These are phyloP conservation scores for Cyphomyrmex costatus DNA, from an alignment of 1,140 invertebrate species.

Conservation along the genomic window DNA sequence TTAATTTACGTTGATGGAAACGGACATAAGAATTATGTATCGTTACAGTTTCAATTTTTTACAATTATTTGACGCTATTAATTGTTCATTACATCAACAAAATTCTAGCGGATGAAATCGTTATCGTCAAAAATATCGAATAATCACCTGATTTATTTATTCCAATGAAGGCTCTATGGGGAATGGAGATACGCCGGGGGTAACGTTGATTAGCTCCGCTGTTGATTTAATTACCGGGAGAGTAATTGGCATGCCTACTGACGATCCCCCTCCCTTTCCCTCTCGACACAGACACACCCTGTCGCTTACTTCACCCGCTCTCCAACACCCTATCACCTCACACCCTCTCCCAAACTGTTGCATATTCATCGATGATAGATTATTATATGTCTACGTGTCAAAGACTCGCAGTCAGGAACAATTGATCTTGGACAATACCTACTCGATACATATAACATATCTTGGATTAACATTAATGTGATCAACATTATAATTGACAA, in stretches of 20 bases:
- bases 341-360: conserved; percentile 74
- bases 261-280: conserved; percentile 68
- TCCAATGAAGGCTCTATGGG: conserved; percentile 45
- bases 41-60: background rate
- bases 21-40: too few relatives aligned
- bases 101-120: conserved; percentile 50
- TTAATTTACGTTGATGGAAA: too few relatives aligned
- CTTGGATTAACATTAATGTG: conserved; percentile 4
- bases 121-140: conserved; percentile 61
- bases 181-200: conserved; percentile 47
- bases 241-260: conserved; percentile 82
- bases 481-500: background rate
- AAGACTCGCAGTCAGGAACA: conserved; percentile 47
- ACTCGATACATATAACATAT: conserved; percentile 2
- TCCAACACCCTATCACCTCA: conserved; percentile 65
- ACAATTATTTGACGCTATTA: conserved; percentile 23
- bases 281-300: conserved; percentile 62
- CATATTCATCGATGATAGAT: conserved; percentile 82
- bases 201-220: conserved; percentile 82
- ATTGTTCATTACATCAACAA: conserved; percentile 1
- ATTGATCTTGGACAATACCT: conserved; percentile 33
- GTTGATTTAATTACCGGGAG: conserved; percentile 84
- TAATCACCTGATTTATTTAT: conserved; percentile 80
- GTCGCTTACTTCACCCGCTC: conserved; percentile 72
- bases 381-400: conserved; percentile 76